These are phyloP conservation scores for Kryptopterus vitreolus DNA, from an alignment of 2,797 vertebrate species.

Conservation along the genomic window DNA sequence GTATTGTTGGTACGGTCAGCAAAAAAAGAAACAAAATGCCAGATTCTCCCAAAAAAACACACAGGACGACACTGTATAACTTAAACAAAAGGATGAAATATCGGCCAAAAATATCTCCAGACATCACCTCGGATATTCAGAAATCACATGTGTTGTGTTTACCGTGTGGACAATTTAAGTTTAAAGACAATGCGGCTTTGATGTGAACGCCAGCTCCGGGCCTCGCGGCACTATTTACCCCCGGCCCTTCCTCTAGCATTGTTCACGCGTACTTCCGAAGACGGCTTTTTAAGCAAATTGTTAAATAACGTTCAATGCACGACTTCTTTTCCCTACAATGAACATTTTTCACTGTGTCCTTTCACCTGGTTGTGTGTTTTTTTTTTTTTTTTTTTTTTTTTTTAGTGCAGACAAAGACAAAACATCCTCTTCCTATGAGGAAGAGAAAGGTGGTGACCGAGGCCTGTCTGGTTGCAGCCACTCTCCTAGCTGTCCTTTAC, in stretches of 20 bases:
- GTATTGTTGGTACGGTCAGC: not conserved
- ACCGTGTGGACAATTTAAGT: conserved; percentile 75
- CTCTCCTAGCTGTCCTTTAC: conserved; percentile 44
- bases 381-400: conserved; percentile 77
- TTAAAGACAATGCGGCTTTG: conserved; percentile 79
- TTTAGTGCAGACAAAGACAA: conserved; percentile 74
- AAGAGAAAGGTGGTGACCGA: conserved; percentile 73
- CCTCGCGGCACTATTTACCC: conserved; percentile 72
- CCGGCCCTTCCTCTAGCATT: conserved; percentile 76
- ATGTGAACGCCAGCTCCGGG: conserved; percentile 71
- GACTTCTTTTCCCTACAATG: conserved; percentile 59
- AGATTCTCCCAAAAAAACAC: conserved; percentile 14
- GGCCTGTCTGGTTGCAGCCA: conserved; percentile 57
- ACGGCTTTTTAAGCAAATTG: conserved; percentile 62
- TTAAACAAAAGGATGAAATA: conserved; percentile 59
- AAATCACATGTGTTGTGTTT: conserved; percentile 57
- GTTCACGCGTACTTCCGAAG: conserved; percentile 76
- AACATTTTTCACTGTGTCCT: conserved; percentile 71
- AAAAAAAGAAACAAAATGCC: not conserved
- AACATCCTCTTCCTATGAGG: conserved; percentile 86
- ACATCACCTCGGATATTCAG: conserved; percentile 65
- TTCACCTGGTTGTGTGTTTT: conserved; percentile 81
- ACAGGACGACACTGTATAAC: conserved; percentile 23
- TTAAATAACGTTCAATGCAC: conserved; percentile 68
- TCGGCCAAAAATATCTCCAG: conserved; percentile 64